Conservation (phyloP, 2,888 invertebrate species). For the Amblyteles armatorius region DNA sequence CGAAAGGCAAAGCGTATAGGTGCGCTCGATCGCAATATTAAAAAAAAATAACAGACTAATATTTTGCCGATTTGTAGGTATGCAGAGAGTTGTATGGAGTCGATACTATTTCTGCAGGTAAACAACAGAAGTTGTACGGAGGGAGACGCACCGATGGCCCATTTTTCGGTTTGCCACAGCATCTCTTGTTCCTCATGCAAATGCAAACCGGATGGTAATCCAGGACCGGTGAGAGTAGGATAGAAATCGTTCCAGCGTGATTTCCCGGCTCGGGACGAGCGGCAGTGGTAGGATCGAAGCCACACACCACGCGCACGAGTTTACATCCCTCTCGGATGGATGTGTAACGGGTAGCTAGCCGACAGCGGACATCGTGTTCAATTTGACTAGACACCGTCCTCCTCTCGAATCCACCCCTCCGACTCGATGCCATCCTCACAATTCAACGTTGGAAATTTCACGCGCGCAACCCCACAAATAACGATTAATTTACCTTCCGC, state of each 20-base stretch:
- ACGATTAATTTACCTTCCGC: slow-evolving; percentile 26
- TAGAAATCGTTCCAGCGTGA: slow-evolving; percentile 29
- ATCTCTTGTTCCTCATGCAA: slow-evolving; percentile 12
- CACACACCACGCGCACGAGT: slow-evolving; percentile 4
- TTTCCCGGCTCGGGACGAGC: slow-evolving; percentile 14
- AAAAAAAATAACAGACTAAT: neutral
- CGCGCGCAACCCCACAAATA: slow-evolving; percentile 3
- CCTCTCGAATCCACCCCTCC: slow-evolving; percentile 7
- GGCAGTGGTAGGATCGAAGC: slow-evolving; percentile 18
- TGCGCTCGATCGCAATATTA: neutral
- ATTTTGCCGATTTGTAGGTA: neutral
- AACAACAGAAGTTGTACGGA: neutral
- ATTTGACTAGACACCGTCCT: slow-evolving; percentile 38
- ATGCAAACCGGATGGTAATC: slow-evolving; percentile 28
- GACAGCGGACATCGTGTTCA: slow-evolving; percentile 49
- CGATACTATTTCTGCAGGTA: neutral
- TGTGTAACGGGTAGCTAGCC: slow-evolving; percentile 28
- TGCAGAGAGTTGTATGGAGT: neutral
- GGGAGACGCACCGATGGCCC: neutral
- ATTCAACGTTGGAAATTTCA: slow-evolving; percentile 28
- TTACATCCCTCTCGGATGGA: slow-evolving; percentile 24
- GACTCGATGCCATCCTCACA: neutral
- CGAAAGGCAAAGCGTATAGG: neutral
- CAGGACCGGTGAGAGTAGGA: neutral
- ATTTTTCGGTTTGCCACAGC: neutral